phyloP scores from a whole-genome alignment of 1,140 invertebrate genomes.

The Telenomus remus region DNA sequence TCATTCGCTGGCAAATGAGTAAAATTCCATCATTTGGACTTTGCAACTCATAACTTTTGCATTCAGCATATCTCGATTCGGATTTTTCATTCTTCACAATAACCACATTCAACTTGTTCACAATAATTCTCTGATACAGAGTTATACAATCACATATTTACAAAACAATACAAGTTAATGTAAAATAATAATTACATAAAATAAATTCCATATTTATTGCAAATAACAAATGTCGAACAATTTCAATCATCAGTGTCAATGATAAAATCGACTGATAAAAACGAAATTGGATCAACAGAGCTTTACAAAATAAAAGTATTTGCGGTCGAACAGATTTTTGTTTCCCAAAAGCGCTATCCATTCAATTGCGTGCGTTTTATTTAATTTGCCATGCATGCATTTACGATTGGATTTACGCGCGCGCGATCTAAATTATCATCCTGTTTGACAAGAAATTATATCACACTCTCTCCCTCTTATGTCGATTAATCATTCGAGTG shows the following conservation, averaged over 20 bases:
- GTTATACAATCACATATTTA: too few species aligned
- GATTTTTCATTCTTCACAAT: too few species aligned
- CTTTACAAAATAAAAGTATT: constrained; percentile 30
- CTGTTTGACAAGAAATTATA: too few species aligned
- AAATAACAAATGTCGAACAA: too few species aligned
- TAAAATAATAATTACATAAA: too few species aligned
- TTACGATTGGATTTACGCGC: constrained; percentile 20
- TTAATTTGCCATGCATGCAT: constrained; percentile 34
- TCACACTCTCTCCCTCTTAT: too few species aligned
- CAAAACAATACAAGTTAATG: too few species aligned
- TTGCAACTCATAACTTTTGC: constrained; percentile 36
- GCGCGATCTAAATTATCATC: too few species aligned
- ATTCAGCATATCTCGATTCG: constrained; percentile 10
- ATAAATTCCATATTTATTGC: too few species aligned
- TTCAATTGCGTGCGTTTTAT: constrained; percentile 48
- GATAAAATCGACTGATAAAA: constrained; percentile 23
- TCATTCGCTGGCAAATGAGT: constrained; percentile 49
- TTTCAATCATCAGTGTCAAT: constrained; percentile 8
- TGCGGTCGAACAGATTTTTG: constrained; percentile 26
- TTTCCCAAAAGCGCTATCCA: constrained; percentile 40
- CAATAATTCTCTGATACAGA: too few species aligned
- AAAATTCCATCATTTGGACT: constrained; percentile 42
- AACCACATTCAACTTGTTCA: too few species aligned
- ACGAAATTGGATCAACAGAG: constrained; percentile 38
- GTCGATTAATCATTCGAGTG: too few species aligned